phyloP scores from a whole-genome alignment of 2,113 vertebrate species.

The Centropus unirufus region DNA sequence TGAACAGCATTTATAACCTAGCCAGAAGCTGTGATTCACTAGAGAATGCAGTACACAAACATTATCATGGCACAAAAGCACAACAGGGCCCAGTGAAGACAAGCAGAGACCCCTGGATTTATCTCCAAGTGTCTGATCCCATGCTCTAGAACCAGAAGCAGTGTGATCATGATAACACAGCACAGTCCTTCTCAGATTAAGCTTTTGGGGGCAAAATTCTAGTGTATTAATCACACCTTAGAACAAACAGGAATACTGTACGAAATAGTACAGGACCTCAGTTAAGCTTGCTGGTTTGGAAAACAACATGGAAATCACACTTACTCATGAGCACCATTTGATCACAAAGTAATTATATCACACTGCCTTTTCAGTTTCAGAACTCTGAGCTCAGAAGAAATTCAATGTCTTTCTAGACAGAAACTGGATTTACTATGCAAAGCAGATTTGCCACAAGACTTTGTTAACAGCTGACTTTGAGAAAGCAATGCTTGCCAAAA shows the following conservation, averaged over 20 bases:
- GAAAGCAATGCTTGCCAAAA: neutral
- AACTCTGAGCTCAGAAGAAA: neutral
- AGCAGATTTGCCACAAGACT: neutral
- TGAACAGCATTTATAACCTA: neutral
- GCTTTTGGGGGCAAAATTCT: neutral
- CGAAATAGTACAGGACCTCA: neutral
- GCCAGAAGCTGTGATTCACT: neutral
- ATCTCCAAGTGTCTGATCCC: neutral
- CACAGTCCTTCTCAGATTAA: neutral
- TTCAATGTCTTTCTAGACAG: neutral
- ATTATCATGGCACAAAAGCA: neutral
- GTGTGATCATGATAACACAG: neutral
- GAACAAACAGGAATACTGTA: neutral
- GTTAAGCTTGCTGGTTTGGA: neutral
- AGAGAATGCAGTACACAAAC: neutral
- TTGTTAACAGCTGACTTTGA: neutral
- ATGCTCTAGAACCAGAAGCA: neutral
- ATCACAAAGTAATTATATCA: neutral
- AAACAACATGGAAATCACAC: neutral
- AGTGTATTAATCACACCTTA: neutral
- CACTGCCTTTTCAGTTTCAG: neutral
- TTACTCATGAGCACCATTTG: neutral
- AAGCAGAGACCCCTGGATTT: neutral
- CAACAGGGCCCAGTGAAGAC: neutral
- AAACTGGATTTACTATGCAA: neutral